A percentile compares a stretch with the other conserved stretches of the same genome.
These are phyloP conservation scores for Cataglyphis albicans DNA, from an alignment of 2,888 invertebrate genomes.

Conservation along the genomic window DNA sequence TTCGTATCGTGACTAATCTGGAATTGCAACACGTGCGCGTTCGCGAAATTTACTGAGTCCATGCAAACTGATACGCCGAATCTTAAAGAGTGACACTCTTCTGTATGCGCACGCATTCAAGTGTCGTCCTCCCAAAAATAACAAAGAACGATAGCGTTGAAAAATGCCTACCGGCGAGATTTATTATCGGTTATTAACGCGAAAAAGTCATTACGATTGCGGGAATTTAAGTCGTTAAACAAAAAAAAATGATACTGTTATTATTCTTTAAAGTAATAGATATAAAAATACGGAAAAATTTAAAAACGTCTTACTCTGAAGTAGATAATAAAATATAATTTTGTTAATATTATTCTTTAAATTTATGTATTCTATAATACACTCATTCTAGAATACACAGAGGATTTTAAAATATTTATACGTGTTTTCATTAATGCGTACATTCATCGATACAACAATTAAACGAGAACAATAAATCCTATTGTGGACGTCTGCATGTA, in stretches of 20 bases:
- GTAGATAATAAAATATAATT: constrained; percentile 2
- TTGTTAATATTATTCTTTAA: not conserved
- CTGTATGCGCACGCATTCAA: constrained; percentile 61
- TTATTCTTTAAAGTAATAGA: not conserved
- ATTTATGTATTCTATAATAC: not conserved
- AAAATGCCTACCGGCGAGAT: constrained; percentile 65
- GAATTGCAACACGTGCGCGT: constrained; percentile 71
- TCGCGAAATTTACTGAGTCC: constrained; percentile 72
- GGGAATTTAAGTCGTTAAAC: constrained; percentile 47
- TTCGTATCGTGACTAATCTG: constrained; percentile 71
- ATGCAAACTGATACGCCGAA: constrained; percentile 72
- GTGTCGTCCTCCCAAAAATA: constrained; percentile 53
- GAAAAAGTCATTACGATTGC: constrained; percentile 62
- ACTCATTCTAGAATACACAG: no score
- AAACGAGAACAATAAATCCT: constrained; percentile 37
- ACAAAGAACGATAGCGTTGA: constrained; percentile 66
- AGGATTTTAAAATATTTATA: not conserved
- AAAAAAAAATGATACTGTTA: not conserved
- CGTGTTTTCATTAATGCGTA: not conserved
- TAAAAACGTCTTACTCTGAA: not conserved
- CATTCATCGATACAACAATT: constrained; percentile 41
- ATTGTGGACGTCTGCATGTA: constrained; percentile 21
- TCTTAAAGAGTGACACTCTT: constrained; percentile 70
- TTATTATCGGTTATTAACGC: constrained; percentile 63
- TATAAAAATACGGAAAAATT: not conserved